Conservation (phyloP, 2,888 invertebrate species). For the Caenorhabditis wallacei region DNA sequence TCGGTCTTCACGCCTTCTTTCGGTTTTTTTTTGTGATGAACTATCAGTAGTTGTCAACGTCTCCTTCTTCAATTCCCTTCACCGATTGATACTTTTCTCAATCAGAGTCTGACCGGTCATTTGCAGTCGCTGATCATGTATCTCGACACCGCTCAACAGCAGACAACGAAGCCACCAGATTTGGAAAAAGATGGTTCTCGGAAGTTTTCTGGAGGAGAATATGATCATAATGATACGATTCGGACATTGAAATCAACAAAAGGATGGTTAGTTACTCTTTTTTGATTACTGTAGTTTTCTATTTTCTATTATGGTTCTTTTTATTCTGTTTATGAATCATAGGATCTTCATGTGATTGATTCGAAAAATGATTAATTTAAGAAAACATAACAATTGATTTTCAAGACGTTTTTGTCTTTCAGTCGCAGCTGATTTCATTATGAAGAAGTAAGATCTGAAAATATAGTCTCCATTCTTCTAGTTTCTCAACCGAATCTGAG, state of each 20-base stretch:
- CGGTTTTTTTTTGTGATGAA: background rate
- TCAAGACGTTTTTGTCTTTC: no score
- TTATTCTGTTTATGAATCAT: background rate
- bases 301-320: background rate
- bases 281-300: background rate
- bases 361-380: no score
- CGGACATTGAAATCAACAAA: conserved; percentile 29
- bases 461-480: no score
- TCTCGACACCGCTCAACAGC: conserved; percentile 14
- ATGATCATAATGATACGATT: conserved; percentile 23
- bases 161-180: conserved; percentile 1
- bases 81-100: conserved; percentile 27
- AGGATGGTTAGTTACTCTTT: conserved; percentile 35
- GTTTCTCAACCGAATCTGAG: no score
- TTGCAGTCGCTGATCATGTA: conserved; percentile 31
- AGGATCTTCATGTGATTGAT: background rate
- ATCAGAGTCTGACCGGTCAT: conserved; percentile 50
- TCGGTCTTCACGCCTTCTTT: background rate
- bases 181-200: conserved; percentile 3
- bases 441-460: no score
- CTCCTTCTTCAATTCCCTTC: background rate
- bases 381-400: no score
- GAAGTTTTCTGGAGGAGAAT: conserved; percentile 20
- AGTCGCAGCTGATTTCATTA: no score
- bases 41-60: conserved; percentile 38